A percentile compares a stretch with the other conserved stretches of the same genome.
Evolutionary conservation across 2,888 invertebrate genomes (phyloP).

Genomic region (Dynastes maya): DNA sequence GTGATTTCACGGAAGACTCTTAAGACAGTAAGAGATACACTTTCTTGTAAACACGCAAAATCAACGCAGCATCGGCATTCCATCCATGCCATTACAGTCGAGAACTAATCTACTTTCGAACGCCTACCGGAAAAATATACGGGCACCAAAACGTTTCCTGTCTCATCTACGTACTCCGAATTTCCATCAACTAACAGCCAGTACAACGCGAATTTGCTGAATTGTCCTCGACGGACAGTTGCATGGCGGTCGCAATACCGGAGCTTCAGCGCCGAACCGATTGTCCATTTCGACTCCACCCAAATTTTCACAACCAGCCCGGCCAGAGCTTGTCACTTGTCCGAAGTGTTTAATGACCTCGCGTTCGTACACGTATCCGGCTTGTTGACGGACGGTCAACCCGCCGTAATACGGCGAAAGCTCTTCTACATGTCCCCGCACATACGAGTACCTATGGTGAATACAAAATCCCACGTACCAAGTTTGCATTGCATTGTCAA

Average conservation of each 20-base stretch:
- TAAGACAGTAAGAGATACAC: too few relatives aligned
- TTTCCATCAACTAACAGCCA: constrained; percentile 13
- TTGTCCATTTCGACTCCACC: constrained; percentile 30
- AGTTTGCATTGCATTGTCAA: neutral
- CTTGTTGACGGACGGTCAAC: neutral
- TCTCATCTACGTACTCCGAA: neutral
- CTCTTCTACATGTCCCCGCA: neutral
- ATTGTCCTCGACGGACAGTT: constrained; percentile 31
- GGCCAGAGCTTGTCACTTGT: constrained; percentile 36
- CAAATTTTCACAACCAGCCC: constrained; percentile 24
- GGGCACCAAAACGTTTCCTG: neutral
- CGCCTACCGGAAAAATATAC: neutral
- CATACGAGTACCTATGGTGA: neutral
- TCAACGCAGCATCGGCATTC: too few relatives aligned
- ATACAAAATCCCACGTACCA: neutral
- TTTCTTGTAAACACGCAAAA: too few relatives aligned
- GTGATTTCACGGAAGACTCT: too few relatives aligned
- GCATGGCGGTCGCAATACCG: constrained; percentile 4
- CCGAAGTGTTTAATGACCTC: constrained; percentile 37
- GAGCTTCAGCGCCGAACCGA: constrained; percentile 9
- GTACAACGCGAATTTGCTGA: constrained; percentile 13
- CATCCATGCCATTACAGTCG: too few relatives aligned
- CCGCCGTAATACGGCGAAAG: neutral
- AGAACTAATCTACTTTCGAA: neutral
- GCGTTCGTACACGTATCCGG: neutral